Percentiles rank a stretch among this genome's conserved stretches.
These are phyloP conservation scores for Salarias fasciatus DNA, from an alignment of 2,797 vertebrate genomes.

Conservation along the genomic window DNA sequence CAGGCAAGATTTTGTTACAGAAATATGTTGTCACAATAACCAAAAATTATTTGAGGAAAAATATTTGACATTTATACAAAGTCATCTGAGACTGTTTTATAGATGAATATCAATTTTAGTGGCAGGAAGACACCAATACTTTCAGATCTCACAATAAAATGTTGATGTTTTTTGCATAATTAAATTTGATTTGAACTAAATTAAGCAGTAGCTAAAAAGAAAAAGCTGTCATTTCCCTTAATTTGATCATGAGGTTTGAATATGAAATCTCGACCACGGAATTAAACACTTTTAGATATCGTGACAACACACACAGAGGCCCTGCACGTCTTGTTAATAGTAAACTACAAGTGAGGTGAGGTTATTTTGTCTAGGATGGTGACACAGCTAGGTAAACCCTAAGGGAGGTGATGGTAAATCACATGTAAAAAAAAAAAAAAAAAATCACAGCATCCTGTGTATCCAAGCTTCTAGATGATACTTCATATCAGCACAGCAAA, in stretches of 20 bases:
- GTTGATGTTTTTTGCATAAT: not conserved
- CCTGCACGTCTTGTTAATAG: slow-evolving; percentile 48
- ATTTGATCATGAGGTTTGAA: no score
- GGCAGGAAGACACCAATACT: no score
- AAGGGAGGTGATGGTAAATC: slow-evolving; percentile 19
- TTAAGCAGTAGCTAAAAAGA: no score
- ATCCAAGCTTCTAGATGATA: slow-evolving; percentile 39
- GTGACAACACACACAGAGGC: slow-evolving; percentile 58
- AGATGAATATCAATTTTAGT: no score
- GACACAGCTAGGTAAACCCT: slow-evolving; percentile 46
- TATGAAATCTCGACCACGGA: slow-evolving; percentile 4
- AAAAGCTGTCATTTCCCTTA: no score
- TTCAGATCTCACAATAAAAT: no score
- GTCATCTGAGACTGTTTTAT: no score
- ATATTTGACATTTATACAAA: not conserved
- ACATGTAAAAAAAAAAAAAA: slow-evolving; percentile 5
- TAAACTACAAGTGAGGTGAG: slow-evolving; percentile 61
- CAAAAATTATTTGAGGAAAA: slow-evolving; percentile 5
- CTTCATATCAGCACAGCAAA: slow-evolving; percentile 23
- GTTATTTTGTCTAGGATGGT: slow-evolving; percentile 65
- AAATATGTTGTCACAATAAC: slow-evolving; percentile 59
- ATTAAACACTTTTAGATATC: slow-evolving; percentile 29
- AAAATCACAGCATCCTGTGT: slow-evolving; percentile 21
- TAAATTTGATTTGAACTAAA: no score
- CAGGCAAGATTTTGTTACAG: no score